phyloP scores from a whole-genome alignment of 2,797 vertebrate genomes.

The Allenopithecus nigroviridis region DNA sequence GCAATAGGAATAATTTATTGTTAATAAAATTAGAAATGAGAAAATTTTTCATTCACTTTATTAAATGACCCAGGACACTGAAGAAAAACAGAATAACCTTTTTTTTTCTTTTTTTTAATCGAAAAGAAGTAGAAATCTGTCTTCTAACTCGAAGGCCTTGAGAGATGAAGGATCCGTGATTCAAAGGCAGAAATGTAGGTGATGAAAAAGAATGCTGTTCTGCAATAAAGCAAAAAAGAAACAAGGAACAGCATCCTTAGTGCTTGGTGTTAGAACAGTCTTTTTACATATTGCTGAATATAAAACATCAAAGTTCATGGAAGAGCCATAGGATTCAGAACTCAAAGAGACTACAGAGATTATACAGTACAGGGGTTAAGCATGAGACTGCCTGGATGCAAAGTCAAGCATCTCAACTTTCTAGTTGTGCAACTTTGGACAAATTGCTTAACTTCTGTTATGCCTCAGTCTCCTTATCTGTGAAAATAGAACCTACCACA shows the following conservation, averaged over 20 bases:
- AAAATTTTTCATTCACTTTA: no score
- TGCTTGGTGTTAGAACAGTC: not conserved
- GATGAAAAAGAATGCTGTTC: not conserved
- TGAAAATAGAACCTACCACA: not conserved
- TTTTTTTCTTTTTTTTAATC: no score
- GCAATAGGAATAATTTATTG: not conserved
- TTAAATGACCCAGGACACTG: no score
- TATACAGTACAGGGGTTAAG: not conserved
- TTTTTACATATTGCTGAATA: not conserved
- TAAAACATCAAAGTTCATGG: not conserved
- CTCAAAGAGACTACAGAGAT: not conserved
- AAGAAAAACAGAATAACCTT: no score
- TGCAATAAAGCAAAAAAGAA: conserved; percentile 23
- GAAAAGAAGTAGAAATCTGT: not conserved
- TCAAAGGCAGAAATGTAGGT: conserved; percentile 7
- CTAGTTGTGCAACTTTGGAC: not conserved
- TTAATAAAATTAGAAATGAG: not conserved
- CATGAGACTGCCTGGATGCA: not conserved
- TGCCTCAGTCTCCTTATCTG: not conserved
- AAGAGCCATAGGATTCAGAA: not conserved
- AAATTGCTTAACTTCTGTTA: not conserved
- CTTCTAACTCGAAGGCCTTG: not conserved
- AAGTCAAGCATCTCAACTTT: not conserved
- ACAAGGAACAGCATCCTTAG: not conserved
- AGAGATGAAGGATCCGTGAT: not conserved